Conservation (phyloP, 2,797 vertebrate genomes). For the Lindbergichthys nudifrons region DNA sequence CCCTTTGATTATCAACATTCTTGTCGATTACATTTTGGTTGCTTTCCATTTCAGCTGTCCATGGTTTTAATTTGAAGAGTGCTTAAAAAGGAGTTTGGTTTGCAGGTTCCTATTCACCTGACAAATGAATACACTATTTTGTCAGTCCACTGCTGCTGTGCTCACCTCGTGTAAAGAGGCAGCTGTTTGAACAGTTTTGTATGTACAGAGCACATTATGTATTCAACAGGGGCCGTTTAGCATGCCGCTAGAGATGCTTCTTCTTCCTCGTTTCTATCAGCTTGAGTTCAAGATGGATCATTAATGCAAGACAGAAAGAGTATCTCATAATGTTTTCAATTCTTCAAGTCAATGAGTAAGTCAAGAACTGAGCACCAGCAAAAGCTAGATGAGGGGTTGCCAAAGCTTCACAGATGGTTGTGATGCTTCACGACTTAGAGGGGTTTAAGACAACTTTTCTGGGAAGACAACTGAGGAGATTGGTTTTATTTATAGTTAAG, state of each 20-base stretch:
- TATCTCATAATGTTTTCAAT: constrained; percentile 52
- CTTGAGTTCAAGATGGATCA: constrained; percentile 53
- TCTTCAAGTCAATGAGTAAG: constrained; percentile 55
- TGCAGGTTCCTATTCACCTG: constrained; percentile 27
- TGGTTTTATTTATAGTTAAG: too few species aligned
- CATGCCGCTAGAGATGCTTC: constrained; percentile 40
- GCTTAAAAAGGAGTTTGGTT: background rate
- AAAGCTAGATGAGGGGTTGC: constrained; percentile 8
- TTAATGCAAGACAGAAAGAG: constrained; percentile 25
- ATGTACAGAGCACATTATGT: constrained; percentile 51
- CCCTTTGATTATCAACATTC: background rate
- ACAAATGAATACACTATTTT: constrained; percentile 32
- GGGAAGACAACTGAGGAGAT: too few species aligned
- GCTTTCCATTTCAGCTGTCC: background rate
- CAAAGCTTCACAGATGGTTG: too few species aligned
- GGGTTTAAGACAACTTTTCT: too few species aligned
- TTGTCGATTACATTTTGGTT: background rate
- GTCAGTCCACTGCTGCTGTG: constrained; percentile 24
- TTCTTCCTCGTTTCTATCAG: constrained; percentile 31
- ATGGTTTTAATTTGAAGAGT: background rate
- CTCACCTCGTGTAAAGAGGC: constrained; percentile 38
- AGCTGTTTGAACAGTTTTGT: constrained; percentile 51
- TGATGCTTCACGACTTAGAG: too few species aligned
- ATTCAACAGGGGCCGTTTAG: constrained; percentile 31
- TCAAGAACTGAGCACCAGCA: constrained; percentile 36